Evolutionary conservation across 2,888 invertebrate species (phyloP), one percentile per base, ranked within the genome.

Genomic region (Drosophila meridionalis): DNA sequence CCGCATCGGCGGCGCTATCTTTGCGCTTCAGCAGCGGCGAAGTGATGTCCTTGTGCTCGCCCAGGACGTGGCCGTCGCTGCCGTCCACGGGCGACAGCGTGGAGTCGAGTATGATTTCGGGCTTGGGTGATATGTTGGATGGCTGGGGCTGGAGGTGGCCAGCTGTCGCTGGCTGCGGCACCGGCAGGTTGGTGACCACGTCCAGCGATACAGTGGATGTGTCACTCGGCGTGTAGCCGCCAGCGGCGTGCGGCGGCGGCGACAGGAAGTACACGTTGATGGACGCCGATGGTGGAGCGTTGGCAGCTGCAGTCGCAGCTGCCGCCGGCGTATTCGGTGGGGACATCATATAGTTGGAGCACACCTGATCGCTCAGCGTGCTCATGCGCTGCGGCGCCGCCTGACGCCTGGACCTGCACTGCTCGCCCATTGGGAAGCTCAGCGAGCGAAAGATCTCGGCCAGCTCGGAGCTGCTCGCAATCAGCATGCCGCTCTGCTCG

Each of bases 211-310:
- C 91, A 20, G 93, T 93, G 43, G 93, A 93, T 14, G 93, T 89
- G 78, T 93, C 93, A 76, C 93, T 93, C 50, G 90, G 82, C 64
- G 88, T 76, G 11, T 87, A 88, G 38, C 91, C 89, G 38, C 91
- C 88, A 9, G 88, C 83, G 26, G 91, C 74, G 38, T 90, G 91
- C 56, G 90, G 87, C 68, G 93, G 87, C 62, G 93, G 93, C 73
- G 93, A 93, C 52, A 93, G 89, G 81, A 93, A 93, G 85, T 92
- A 93, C 36, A 93, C 93, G 74, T 92, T 92, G 73, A 93, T 91
- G 73, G 91, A 83, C 58, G 90, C 82, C 69, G 90, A 70, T 64
- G 78, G 90, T 12, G 84, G 48, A 69, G 75, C 50, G 43, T 68
- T 66, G 43, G 58, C 59, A 42, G 53, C 42, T 34, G 57, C 65